Evolutionary conservation across 2,888 invertebrate species (phyloP), one percentile per base, ranked within the genome.

Genomic region (Carterocephalus palaemon): DNA sequence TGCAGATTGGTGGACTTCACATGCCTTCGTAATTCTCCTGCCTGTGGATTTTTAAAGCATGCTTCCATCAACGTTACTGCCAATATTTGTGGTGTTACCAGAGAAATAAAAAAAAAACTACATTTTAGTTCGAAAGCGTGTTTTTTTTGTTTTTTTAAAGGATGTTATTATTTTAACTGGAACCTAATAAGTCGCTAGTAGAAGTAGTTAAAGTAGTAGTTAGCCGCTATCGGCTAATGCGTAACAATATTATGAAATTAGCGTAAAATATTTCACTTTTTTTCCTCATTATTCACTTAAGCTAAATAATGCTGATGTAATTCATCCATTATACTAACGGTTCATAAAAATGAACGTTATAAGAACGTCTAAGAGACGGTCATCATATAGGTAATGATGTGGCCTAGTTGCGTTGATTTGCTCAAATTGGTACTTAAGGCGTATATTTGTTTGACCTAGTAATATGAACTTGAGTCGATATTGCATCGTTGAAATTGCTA

Each of bases 381-480:
- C 65, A 61, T 70, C 66, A 59, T 67, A n/a, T n/a, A n/a, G n/a
- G 59, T 56, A 65, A 64, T 75, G 72, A 73, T 70, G 67, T 75
- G 81, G 55, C 74, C 81, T 62, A 78, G 65, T 80, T 80, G 58
- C 69, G 72, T 73, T 77, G 77, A 82, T 83, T 80, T 72, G 75
- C 56, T 70, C 68, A 75, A 83, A 83, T 83, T 81, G 80, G 56
- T 71, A 73, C 70, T 74, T 72, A 67, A 56, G 60, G 56, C 54
- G 60, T 59, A 62, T 53, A 72, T 72, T 74, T 65, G 64, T 69
- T 64, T 68, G 75, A 75, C 76, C 78, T 69, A 71, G 57, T 64
- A 64, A 67, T 63, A 48, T 66, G 60, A 60, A 60, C 62, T 61
- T 57, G 6, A 12, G 31, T 15, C 49, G 39, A 41, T 10, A 20